Percentiles rank a stretch among this genome's conserved stretches.
Conservation (phyloP, 2,113 vertebrate genomes). For the Sitta europaea region DNA sequence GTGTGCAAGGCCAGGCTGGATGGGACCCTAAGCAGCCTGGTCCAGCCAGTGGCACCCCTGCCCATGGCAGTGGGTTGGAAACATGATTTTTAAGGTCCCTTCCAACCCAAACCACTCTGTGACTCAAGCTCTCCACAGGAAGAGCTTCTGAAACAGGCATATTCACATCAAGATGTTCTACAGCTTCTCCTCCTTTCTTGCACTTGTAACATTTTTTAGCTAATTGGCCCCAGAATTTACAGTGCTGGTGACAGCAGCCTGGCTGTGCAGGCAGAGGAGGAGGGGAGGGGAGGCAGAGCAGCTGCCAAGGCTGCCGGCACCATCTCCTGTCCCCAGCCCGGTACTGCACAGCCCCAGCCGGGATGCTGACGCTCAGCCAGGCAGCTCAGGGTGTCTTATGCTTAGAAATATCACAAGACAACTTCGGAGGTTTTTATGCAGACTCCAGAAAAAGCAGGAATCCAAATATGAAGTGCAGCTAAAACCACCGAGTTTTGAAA, state of each 20-base stretch:
- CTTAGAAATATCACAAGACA: neutral
- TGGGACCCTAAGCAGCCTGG: neutral
- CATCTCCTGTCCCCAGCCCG: constrained; percentile 54
- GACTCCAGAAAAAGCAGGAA: constrained; percentile 36
- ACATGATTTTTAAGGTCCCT: neutral
- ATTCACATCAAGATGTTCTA: constrained; percentile 2
- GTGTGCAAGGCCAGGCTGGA: neutral
- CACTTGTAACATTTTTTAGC: constrained; percentile 51
- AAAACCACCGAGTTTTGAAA: constrained; percentile 43
- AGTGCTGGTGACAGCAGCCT: constrained; percentile 46
- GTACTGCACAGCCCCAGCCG: constrained; percentile 34
- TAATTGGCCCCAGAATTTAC: constrained; percentile 68
- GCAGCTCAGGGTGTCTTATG: neutral
- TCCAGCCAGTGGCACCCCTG: neutral
- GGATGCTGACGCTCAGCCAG: neutral
- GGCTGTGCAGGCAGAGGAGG: constrained; percentile 5
- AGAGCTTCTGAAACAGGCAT: neutral
- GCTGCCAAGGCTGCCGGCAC: constrained; percentile 58
- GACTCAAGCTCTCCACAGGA: neutral
- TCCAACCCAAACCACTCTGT: neutral
- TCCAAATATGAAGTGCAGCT: constrained; percentile 42
- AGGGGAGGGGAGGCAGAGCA: neutral
- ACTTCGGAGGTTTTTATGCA: constrained; percentile 37
- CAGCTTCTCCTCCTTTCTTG: constrained; percentile 25
- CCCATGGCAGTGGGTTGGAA: neutral